Base-by-base conservation (phyloP, 2,113 vertebrate species). In the Vidua chalybeata region DNA sequence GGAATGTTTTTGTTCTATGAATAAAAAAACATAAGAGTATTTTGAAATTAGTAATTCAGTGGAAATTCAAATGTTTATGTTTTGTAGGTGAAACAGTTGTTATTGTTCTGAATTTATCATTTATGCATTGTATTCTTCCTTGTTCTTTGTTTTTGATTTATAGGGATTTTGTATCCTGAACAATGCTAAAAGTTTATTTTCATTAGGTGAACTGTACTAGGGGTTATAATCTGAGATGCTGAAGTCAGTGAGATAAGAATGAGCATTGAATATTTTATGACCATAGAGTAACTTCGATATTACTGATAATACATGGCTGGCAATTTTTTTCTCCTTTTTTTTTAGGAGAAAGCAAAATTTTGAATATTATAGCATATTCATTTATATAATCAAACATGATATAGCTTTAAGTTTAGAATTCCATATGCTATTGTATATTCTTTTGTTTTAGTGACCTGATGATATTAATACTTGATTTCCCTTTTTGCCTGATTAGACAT, bases 401-500 rank as follows among this genome's bases (percentile, higher is more conserved):
- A 30, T 0, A 80, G 8, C 41, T 87, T 88, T 69, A 75, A 48
- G 54, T 73, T 87, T 83, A 78, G 46, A 78, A 67, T 56, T 56
- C 24, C 20, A 2, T 80, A 54, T 58, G 28, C 20, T 62, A 14
- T 11, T 85, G 13, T 76, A 35, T 91, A 28, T 75, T 30, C 18
- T 68, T 66, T 84, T 80, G 28, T 28, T 84, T 66, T 72, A 63
- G 31, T 45, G 30, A 59, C 61, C 48, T 68, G 71, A 15, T 92
- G 33, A 26, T 95, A 46, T 49, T 84, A 71, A 35, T 69, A 41
- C 84, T 89, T 86, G 54, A 62, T 92, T 94, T 95, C 67, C 63
- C 64, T 94, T 93, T 80, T 90, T 96, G 87, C 95, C 95, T 98
- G 96, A 97, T 98, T 97, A 98, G 95, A 94, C 14, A 3, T 64